Evolutionary conservation across 2,113 vertebrate genomes (phyloP).

Genomic region (Pseudorhombus dupliciocellatus): DNA sequence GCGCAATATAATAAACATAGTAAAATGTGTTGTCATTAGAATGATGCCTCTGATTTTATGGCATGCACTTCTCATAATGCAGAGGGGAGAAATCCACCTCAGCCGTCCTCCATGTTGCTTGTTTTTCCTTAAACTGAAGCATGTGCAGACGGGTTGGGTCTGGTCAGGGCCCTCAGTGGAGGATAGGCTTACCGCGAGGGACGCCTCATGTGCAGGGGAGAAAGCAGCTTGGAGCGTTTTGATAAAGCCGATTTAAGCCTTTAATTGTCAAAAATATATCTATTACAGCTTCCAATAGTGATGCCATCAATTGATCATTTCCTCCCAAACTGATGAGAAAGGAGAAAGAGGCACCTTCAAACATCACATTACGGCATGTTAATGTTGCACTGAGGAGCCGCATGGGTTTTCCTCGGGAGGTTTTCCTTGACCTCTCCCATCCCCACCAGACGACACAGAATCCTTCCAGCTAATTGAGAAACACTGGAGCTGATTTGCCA

Average conservation of each 20-base stretch:
- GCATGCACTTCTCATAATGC: neutral
- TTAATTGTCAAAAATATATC: neutral
- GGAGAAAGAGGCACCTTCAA: neutral
- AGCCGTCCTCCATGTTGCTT: conserved; percentile 3
- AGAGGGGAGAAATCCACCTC: neutral
- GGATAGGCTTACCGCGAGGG: conserved; percentile 1
- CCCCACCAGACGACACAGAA: neutral
- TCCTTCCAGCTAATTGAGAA: conserved; percentile 1
- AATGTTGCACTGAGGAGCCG: neutral
- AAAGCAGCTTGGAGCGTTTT: neutral
- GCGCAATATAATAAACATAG: neutral
- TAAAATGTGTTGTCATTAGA: neutral
- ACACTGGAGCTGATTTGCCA: conserved; percentile 15
- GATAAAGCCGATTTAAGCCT: neutral
- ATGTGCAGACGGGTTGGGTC: neutral
- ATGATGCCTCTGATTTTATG: neutral
- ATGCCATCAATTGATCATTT: neutral
- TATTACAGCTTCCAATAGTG: neutral
- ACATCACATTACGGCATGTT: neutral
- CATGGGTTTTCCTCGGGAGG: neutral
- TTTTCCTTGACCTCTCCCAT: neutral
- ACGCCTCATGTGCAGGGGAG: neutral
- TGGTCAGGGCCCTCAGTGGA: conserved; percentile 1
- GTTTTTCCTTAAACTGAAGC: conserved; percentile 9
- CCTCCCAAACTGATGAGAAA: neutral